Conservation (phyloP, 64 coral and sea anemone genomes). For the Anthopleura sola region DNA sequence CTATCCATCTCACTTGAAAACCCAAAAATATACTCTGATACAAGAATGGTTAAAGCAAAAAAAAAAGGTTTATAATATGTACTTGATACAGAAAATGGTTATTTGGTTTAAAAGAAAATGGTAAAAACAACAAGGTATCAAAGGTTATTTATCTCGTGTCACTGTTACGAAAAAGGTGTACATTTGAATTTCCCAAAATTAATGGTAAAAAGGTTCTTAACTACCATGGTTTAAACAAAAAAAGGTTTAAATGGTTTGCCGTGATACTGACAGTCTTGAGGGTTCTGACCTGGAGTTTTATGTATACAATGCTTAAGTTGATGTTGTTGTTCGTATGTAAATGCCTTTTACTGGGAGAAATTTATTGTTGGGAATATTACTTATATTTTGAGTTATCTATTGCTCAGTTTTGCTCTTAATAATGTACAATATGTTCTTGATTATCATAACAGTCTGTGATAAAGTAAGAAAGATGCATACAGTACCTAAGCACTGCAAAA, state of each 20-base stretch:
- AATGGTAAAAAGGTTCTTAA: neutral
- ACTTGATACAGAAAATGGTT: conserved; percentile 7
- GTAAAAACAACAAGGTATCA: neutral
- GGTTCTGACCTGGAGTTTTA: conserved; percentile 19
- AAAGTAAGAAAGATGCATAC: too few species aligned
- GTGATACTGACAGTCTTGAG: conserved; percentile 23
- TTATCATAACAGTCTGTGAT: too few species aligned
- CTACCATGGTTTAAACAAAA: neutral
- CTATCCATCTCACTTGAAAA: neutral
- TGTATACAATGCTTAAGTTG: neutral
- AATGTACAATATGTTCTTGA: too few species aligned
- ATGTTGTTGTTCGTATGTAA: neutral
- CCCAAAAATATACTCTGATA: neutral
- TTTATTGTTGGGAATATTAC: neutral
- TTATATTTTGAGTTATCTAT: neutral
- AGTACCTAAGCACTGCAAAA: too few species aligned
- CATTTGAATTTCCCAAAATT: neutral
- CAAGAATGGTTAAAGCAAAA: neutral
- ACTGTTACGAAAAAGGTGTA: neutral
- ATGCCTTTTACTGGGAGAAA: neutral
- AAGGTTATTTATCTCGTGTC: neutral
- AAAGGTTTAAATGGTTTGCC: conserved; percentile 20
- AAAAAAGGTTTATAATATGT: neutral
- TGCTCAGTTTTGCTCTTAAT: too few species aligned
- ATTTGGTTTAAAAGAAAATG: neutral